phyloP scores from a whole-genome alignment of 2,888 invertebrate genomes.

The Ophion slaviceki region DNA sequence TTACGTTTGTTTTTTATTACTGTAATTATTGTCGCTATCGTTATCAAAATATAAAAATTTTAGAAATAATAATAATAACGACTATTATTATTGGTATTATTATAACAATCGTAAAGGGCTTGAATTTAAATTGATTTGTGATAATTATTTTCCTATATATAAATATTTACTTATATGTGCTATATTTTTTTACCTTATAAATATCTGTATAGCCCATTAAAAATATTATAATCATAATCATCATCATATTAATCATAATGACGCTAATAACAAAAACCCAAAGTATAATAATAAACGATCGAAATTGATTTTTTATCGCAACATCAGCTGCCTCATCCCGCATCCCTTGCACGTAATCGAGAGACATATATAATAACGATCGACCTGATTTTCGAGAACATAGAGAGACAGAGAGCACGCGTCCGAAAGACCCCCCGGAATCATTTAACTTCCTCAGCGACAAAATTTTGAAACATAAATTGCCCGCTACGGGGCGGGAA shows the following conservation, averaged over 20 bases:
- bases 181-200: neutral
- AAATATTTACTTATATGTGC: too few relatives aligned
- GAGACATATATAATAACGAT: neutral
- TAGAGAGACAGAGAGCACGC: neutral
- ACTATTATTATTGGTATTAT: too few relatives aligned
- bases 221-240: neutral
- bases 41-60: too few relatives aligned
- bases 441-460: constrained; percentile 6
- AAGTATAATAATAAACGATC: neutral
- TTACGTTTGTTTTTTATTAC: too few relatives aligned
- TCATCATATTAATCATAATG: neutral
- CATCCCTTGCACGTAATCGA: neutral
- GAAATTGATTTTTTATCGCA: neutral
- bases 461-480: constrained; percentile 38
- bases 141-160: too few relatives aligned
- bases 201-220: neutral
- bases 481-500: neutral
- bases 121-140: too few relatives aligned
- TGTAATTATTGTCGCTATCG: too few relatives aligned
- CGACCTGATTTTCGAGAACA: constrained; percentile 24
- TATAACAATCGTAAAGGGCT: too few relatives aligned
- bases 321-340: neutral
- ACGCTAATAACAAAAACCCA: neutral
- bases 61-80: too few relatives aligned
- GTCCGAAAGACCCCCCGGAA: neutral